A percentile compares a stretch with the other conserved stretches of the same genome.
phyloP scores from a whole-genome alignment of 2,797 vertebrate genomes.

The Astyanax mexicanus region DNA sequence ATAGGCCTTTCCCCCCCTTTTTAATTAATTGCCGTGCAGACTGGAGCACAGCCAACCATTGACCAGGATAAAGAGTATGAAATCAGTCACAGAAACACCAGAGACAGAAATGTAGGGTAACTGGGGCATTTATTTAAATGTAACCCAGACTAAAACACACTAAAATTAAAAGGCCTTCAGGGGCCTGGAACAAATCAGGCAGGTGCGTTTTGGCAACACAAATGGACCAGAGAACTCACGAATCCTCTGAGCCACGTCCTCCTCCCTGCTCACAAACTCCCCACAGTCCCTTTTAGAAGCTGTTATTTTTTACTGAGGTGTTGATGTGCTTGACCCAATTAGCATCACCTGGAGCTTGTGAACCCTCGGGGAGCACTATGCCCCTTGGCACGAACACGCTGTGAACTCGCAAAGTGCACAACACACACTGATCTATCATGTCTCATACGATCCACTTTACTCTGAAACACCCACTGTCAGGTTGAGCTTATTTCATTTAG shows the following conservation, averaged over 20 bases:
- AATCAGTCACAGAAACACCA: not conserved
- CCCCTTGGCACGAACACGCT: not conserved
- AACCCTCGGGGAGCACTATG: constrained; percentile 2
- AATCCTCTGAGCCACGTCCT: constrained; percentile 8
- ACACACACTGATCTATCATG: not conserved
- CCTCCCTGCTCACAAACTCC: not conserved
- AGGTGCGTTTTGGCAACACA: constrained; percentile 4
- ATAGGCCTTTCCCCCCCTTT: not conserved
- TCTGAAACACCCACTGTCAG: not conserved
- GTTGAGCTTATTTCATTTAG: not conserved
- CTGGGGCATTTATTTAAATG: constrained; percentile 22
- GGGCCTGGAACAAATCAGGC: constrained; percentile 10
- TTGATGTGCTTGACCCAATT: constrained; percentile 34
- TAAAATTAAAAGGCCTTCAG: constrained; percentile 11
- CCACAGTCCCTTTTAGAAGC: constrained; percentile 2
- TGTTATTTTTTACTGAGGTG: not conserved
- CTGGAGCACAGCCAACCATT: not conserved
- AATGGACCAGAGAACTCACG: constrained; percentile 2
- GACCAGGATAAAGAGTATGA: not conserved
- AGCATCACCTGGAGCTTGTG: constrained; percentile 37
- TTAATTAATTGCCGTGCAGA: not conserved
- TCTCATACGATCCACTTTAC: not conserved
- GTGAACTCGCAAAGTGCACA: not conserved
- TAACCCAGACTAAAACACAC: constrained; percentile 10
- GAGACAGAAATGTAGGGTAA: not conserved